Base-by-base conservation (phyloP, 2,113 vertebrate genomes). In the Zosterops borbonicus region DNA sequence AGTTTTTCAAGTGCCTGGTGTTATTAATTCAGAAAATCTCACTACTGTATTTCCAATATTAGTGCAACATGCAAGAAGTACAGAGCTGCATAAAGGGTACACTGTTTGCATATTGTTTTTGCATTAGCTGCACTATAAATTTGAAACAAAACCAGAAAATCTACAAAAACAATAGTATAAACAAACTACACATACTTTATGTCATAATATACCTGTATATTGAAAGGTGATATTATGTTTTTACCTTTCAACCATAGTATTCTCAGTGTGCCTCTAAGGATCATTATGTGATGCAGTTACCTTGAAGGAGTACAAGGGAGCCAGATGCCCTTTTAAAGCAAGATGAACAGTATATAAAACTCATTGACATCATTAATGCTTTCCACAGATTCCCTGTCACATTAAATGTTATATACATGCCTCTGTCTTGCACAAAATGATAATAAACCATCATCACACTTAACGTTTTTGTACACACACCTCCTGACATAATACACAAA, bases 1-100 rank as follows among this genome's bases (percentile, higher is more conserved):
- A 96, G 92, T 89, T 88, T 94, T 95, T 86, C 59, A 82, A 97
- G 86, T 94, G 52, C 27, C 25, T 91, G 63, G 23, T 79, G 78
- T 18, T 88, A 84, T 84, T 50, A 97, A 76, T 90, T 97, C 84
- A 83, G 80, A 89, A 93, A 93, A 80, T 70, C 5, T 83, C 29
- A 69, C 82, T 76, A 60, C 18, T 59, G 0, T 50, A 73, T 49
- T 80, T 80, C 59, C 84, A 85, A 19, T 55, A 69, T 63, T 24
- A 85, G 46, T 63, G 25, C 17, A 65, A 67, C 20, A 24, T 6
- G 20, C 50, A 70, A 44, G 37, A 80, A 64, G 13, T 15, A 31
- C 1, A 59, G 20, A 69, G 50, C 27, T 69, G 14, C 39, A 79
- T 13, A 37, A 16, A 64, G 37, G 7, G 7, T 49, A 65, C 29